These are phyloP conservation scores for Eremobia ochroleuca DNA, from an alignment of 2,888 invertebrate genomes.

Conservation along the genomic window DNA sequence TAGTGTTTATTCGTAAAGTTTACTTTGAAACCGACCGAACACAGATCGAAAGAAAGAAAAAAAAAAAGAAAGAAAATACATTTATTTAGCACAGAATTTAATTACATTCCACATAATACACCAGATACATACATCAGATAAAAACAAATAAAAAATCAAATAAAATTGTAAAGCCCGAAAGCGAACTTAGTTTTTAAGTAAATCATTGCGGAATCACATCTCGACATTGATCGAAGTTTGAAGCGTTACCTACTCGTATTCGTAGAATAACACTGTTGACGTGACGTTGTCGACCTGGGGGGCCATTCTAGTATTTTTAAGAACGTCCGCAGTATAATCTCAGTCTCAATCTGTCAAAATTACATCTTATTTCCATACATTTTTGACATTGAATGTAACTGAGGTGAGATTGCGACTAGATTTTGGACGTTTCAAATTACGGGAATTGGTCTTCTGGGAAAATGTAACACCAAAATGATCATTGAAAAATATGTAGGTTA, in stretches of 20 bases:
- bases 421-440: neutral
- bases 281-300: too few species aligned
- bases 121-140: too few species aligned
- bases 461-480: neutral
- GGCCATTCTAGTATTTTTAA: too few species aligned
- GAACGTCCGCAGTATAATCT: too few species aligned
- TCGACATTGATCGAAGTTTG: neutral
- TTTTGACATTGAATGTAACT: neutral
- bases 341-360: neutral
- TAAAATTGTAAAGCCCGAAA: too few species aligned
- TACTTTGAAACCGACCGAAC: neutral
- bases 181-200: neutral
- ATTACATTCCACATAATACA: too few species aligned
- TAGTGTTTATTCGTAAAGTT: neutral
- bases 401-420: neutral
- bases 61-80: too few species aligned
- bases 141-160: too few species aligned
- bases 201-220: neutral
- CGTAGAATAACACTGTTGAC: neutral
- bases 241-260: neutral
- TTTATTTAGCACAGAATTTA: too few species aligned
- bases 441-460: neutral
- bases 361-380: neutral
- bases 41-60: neutral
- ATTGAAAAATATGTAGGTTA: neutral